Base-by-base conservation (phyloP, 1,140 invertebrate genomes). In the Monomorium pharaonis region DNA sequence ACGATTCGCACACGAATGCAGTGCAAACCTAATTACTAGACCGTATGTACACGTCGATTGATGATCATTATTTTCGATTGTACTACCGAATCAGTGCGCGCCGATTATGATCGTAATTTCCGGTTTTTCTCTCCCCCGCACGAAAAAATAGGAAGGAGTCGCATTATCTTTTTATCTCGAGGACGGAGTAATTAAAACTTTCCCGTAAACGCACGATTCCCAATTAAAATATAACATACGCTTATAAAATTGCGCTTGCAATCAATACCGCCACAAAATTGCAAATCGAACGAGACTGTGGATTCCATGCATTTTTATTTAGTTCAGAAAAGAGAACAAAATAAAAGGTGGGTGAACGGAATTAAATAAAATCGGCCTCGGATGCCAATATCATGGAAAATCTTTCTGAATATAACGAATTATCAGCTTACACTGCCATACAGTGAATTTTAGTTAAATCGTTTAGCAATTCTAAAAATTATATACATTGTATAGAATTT, bases 191-290 rank as follows among this genome's bases (percentile, higher is more conserved):
- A 83, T 42, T 58, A 74, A 47, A 83, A 83, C 56, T 74, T 47
- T 30, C 12, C 10, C 14, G 67, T 58, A 83, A 83, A 60, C 21
- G 77, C 63, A 80, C 47, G 33, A 80, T 83, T 83, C 58, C 37
- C 67, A 74, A 83, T 83, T 72, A 74, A 83, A 83, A 83, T 83
- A 74, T 44, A 67, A 58, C 65, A 58, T 33, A 37, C 77, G 76
- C 16, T 69, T 69, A 69, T 69, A 80, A 80, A 67, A 67, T 67
- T 80, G 30, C 44, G 33, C 47, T 18, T 70, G 78, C 37, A 72
- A 83, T 83, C 67, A 51, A 83, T 83, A 83, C 2, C 16, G 24
- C 65, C 18, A 47, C 63, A 69, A 69, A 80, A 80, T 33, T 69
- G 30, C 47, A 83, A 83, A 74, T 16, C 51, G 33, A 83, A 74